phyloP scores from a whole-genome alignment of 2,113 vertebrate genomes.

The Ariopsis seemanni region DNA sequence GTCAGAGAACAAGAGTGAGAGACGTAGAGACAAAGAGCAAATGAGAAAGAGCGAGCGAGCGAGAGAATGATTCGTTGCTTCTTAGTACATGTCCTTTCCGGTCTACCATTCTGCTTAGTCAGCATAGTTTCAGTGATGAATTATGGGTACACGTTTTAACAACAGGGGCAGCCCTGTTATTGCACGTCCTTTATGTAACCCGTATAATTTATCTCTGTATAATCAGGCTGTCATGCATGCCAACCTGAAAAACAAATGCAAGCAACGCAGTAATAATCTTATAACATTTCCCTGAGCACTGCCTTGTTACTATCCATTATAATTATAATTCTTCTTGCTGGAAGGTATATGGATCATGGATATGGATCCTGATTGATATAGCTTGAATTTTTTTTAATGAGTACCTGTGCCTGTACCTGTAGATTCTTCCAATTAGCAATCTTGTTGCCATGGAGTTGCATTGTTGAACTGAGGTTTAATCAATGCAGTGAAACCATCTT shows the following conservation, averaged over 20 bases:
- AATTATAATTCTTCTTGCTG: conserved; percentile 1
- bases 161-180: conserved; percentile 28
- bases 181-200: conserved; percentile 36
- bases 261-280: background rate
- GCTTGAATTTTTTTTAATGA: background rate
- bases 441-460: no score
- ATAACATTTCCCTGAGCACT: conserved; percentile 14
- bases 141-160: conserved; percentile 24
- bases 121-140: conserved; percentile 33
- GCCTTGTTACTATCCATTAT: conserved; percentile 16
- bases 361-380: background rate
- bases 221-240: conserved; percentile 18
- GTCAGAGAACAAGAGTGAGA: conserved; percentile 1
- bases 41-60: background rate
- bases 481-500: no score
- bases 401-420: no score
- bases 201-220: conserved; percentile 34
- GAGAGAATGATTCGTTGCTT: conserved; percentile 12
- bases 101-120: conserved; percentile 23
- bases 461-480: no score
- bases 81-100: conserved; percentile 16
- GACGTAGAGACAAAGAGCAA: background rate
- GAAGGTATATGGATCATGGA: background rate
- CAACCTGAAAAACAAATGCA: conserved; percentile 10
- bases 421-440: no score